Conservation (phyloP, 1,140 invertebrate genomes). For the Trachymyrmex cornetzi region DNA sequence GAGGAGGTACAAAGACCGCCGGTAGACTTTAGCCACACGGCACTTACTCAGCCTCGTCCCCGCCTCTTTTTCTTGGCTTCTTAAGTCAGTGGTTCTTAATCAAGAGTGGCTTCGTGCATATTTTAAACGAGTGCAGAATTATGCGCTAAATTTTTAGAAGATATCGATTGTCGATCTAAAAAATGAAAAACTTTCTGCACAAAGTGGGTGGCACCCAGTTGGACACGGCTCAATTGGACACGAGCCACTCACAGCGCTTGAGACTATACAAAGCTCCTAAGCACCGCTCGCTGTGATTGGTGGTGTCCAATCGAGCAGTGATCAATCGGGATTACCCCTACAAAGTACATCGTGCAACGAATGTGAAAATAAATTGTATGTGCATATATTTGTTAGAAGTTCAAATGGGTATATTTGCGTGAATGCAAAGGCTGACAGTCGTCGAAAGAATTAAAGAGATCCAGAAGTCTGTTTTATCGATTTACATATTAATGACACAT, state of each 20-base stretch:
- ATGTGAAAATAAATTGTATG: background rate
- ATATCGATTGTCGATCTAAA: no score
- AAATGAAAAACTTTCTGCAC: background rate
- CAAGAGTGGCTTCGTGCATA: background rate
- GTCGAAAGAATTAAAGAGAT: background rate
- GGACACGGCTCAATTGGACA: no score
- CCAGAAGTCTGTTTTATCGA: no score
- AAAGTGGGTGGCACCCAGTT: no score
- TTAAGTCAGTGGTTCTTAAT: constrained; percentile 54
- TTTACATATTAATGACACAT: no score
- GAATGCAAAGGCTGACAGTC: no score
- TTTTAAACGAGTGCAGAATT: background rate
- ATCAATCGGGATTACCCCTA: no score
- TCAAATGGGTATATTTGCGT: background rate
- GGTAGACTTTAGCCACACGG: constrained; percentile 69
- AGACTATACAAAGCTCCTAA: no score
- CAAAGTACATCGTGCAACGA: background rate
- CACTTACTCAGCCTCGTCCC: constrained; percentile 22
- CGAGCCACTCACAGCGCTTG: no score
- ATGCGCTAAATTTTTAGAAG: background rate
- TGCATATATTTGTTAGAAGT: no score
- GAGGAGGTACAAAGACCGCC: constrained; percentile 55
- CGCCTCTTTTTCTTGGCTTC: background rate
- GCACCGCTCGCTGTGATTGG: no score
- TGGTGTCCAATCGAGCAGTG: no score